Evolutionary conservation across 2,113 vertebrate species (phyloP), one percentile per base, ranked within the genome.

Genomic region (Pristiophorus japonicus): DNA sequence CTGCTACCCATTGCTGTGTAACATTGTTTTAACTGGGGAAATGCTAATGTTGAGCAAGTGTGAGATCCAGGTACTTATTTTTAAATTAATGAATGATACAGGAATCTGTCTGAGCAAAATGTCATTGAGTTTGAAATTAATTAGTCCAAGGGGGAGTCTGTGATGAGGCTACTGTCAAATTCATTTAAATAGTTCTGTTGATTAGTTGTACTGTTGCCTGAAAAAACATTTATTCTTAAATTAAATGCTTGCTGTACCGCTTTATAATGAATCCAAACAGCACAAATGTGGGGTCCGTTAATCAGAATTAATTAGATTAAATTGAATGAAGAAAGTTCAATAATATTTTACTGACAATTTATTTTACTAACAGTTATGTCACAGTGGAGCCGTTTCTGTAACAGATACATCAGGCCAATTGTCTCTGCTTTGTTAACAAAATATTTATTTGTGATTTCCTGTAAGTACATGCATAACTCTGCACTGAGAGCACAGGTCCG

Each of bases 271-370:
- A 47, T 94, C 42, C 65, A 94, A 67, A 62, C 92, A 45, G 65
- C 38, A 30, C 27, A 70, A 94, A 6, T 45, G 42, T 94, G n/a
- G 42, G 62, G 62, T 70, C 92, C 8, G 65, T 94, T 94, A 47
- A 94, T 94, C 92, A 94, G 42, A 94, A 70, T 94, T 94, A 94
- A 94, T 94, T 94, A 70, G 92, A 51, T 70, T 94, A 94, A 70
- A 34, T 70, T 45, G 12, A 70, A 94, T 67, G 11, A 27, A 70
- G 42, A 70, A 94, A 67, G 65, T 67, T 94, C 62, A 66, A 45
- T 70, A 30, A 45, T 7, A 94, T 94, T 27, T 70, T 42, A 92
- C 59, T 65, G 59, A 92, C 59, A 63, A 92, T 63, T 62, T 91
- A 55, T 91, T 62, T 20, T 6, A 62, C 87, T 30, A 91, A 91